Evolutionary conservation across 2,113 vertebrate genomes (phyloP), one percentile per base, ranked within the genome.

Genomic region (Anguilla rostrata): DNA sequence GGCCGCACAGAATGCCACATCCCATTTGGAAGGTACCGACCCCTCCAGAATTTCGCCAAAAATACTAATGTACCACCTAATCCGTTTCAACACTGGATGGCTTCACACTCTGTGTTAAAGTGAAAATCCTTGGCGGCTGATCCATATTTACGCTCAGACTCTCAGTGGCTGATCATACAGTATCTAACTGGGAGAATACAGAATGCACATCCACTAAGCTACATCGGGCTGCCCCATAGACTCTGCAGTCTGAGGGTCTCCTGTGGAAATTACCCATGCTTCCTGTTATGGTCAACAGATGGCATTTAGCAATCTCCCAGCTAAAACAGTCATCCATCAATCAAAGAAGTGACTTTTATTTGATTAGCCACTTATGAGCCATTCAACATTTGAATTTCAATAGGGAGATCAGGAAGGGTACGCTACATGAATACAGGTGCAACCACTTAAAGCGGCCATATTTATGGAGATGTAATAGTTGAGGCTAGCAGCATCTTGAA

Each of bases 271-370:
- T 56, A 71, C 79, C 78, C 34, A 39, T n/a, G 43, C 39, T 85
- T 81, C 26, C 71, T 75, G n/a, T 3, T 29, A 75, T 75, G 71
- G 71, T 34, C 71, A 85, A 78, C 66, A 85, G 84, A 85, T 80
- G 84, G 84, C 71, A 79, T 79, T 29, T n/a, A 85, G 75, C 41
- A 71, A 66, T 20, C 83, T 84, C 60, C 83, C 1, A 66, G 83
- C 63, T 60, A 75, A 84, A 84, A 75, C 83, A 43, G 29, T 43
- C 53, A 43, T 80, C 84, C 84, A 80, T 85, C 84, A 29, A 81
- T 80, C 84, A 85, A 81, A 81, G 49, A 34, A 26, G 49, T 60
- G 84, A 80, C 75, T 60, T 84, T 84, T 85, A 85, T 81, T 85
- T 57, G 84, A 85, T 80, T 22, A 80, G 78, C 49, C 75, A 81